Evolutionary conservation across 1,140 invertebrate species (phyloP), one percentile per base, ranked within the genome.

Genomic region (Solenopsis invicta): DNA sequence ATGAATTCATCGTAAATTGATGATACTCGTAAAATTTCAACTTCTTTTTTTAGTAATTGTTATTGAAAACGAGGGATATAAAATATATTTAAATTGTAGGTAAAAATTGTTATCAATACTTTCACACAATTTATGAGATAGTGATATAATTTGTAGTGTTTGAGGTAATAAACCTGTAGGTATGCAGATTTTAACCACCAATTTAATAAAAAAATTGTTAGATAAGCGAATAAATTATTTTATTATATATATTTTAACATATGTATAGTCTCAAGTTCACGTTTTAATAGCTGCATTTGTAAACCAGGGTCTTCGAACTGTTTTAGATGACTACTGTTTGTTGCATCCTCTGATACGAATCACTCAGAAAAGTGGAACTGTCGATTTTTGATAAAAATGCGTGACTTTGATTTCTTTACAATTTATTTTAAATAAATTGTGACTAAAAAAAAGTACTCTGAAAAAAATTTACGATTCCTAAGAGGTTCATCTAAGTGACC

Each of bases 161-260:
- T 21, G n/a, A 21, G n/a, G 18, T 56, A 21, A 56, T 56, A 21
- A 56, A 56, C 6, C 2, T 56, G 54, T 21, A 21, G 0, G 18
- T 6, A 21, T 21, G 10, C n/a, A 56, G 54, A 9, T 56, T 56
- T 56, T 8, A 21, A 56, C n/a, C 10, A 21, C n/a, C n/a, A 56
- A 56, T 56, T 56, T 56, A 56, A 56, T 56, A 56, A n/a, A 48
- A 56, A n/a, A 48, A 21, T 56, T 56, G 54, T n/a, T 21, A 56
- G 9, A 9, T 21, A 56, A 56, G 9, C 21, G 54, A 56, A n/a
- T 8, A n/a, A 54, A 56, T 21, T 21, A 21, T 56, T 21, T 21
- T 21, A 56, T 56, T 56, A n/a, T n/a, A n/a, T n/a, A n/a, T n/a
- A 56, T n/a, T 56, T 56, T 21, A 10, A 56, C 54, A 21, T 8